Conservation (phyloP, 2,113 vertebrate genomes). For the Bungarus multicinctus region DNA sequence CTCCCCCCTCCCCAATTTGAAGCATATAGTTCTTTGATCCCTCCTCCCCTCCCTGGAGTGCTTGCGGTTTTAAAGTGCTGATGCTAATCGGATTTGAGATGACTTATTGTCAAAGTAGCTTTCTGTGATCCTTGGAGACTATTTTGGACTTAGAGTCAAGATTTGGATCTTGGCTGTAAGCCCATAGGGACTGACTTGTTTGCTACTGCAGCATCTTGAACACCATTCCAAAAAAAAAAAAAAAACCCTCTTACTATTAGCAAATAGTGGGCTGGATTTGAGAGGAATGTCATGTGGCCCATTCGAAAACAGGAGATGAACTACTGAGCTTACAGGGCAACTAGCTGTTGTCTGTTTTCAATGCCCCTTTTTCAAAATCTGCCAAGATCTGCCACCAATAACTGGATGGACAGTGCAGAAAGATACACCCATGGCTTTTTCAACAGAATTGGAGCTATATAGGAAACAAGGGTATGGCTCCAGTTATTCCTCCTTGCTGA, state of each 20-base stretch:
- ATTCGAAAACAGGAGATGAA: neutral
- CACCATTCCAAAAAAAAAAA: conserved; percentile 33
- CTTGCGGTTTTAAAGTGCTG: conserved; percentile 79
- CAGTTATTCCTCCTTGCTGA: neutral
- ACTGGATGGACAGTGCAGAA: neutral
- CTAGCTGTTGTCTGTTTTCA: neutral
- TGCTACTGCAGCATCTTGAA: neutral
- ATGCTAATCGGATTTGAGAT: conserved; percentile 89
- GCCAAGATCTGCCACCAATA: neutral
- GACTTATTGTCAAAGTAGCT: conserved; percentile 83
- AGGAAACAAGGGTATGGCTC: neutral
- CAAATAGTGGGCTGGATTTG: neutral
- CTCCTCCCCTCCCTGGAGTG: conserved; percentile 34
- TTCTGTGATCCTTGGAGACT: conserved; percentile 74
- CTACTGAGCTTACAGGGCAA: neutral
- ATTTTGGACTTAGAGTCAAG: conserved; percentile 47
- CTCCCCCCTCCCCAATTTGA: fast-evolving
- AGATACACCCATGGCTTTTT: neutral
- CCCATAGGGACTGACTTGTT: conserved; percentile 19
- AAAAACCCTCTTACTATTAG: neutral
- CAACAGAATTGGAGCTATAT: neutral
- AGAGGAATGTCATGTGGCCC: neutral
- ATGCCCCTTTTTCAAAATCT: neutral
- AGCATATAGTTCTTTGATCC: neutral
- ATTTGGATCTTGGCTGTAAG: conserved; percentile 46